Conservation (phyloP, 2,888 invertebrate species). For the Cataglyphis rosenhaueri region DNA sequence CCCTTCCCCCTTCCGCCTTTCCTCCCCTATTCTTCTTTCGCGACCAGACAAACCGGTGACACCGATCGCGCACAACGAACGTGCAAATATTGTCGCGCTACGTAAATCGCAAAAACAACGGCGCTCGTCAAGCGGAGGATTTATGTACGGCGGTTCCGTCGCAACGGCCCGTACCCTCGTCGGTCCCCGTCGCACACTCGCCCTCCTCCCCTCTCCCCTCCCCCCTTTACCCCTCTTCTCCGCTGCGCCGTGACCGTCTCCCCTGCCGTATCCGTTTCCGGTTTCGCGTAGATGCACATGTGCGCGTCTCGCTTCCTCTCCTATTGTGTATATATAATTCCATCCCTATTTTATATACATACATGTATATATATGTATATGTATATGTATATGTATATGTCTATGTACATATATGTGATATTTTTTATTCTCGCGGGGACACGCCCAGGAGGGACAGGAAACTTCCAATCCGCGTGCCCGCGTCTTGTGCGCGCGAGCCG, state of each 20-base stretch:
- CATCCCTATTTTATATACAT: background rate
- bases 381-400: background rate
- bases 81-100: constrained; percentile 75
- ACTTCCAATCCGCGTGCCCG: constrained; percentile 57
- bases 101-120: constrained; percentile 78
- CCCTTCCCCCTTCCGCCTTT: too few relatives aligned
- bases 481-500: constrained; percentile 47
- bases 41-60: constrained; percentile 54
- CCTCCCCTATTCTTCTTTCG: constrained; percentile 6
- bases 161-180: constrained; percentile 58
- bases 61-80: constrained; percentile 71
- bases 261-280: constrained; percentile 69
- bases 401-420: background rate
- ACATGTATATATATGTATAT: background rate
- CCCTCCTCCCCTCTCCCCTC: background rate
- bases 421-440: constrained; percentile 28
- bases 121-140: constrained; percentile 75
- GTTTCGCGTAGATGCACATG: constrained; percentile 67
- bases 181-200: background rate
- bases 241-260: constrained; percentile 38
- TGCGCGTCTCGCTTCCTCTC: constrained; percentile 58
- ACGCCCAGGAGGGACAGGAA: constrained; percentile 57
- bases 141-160: constrained; percentile 75
- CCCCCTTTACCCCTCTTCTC: constrained; percentile 13
- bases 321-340: background rate